These are phyloP conservation scores for Rhyacophila brunnea DNA, from an alignment of 1,140 invertebrate species.

Conservation along the genomic window DNA sequence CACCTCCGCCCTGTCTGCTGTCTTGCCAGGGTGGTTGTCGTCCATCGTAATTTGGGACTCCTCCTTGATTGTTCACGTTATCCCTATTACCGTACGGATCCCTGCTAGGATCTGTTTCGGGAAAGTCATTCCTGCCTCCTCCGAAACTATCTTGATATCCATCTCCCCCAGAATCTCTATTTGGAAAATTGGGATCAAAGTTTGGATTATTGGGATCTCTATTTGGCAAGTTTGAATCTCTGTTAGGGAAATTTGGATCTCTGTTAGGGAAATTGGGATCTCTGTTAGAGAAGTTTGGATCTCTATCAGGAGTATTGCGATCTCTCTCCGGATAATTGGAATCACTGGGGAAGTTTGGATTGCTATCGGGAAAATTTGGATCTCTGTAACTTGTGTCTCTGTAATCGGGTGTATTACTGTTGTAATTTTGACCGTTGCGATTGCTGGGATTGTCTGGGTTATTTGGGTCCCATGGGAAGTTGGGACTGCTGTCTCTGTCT, in stretches of 20 bases:
- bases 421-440: slow-evolving; percentile 19
- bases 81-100: slow-evolving; percentile 29
- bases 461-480: slow-evolving; percentile 13
- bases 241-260: slow-evolving; percentile 14
- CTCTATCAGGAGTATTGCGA: too few species aligned
- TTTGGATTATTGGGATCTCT: slow-evolving; percentile 14
- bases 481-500: slow-evolving; percentile 11
- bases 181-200: slow-evolving; percentile 26
- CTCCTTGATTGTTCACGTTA: slow-evolving; percentile 42
- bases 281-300: slow-evolving; percentile 36
- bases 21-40: slow-evolving; percentile 41
- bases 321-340: slow-evolving; percentile 11
- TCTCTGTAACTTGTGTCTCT: slow-evolving; percentile 23
- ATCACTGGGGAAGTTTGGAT: slow-evolving; percentile 36
- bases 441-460: slow-evolving; percentile 22
- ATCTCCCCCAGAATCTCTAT: slow-evolving; percentile 15
- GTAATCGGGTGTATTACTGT: slow-evolving; percentile 9
- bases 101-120: slow-evolving; percentile 12
- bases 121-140: slow-evolving; percentile 26
- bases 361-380: slow-evolving; percentile 32
- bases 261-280: slow-evolving; percentile 28
- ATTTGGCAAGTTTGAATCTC: slow-evolving; percentile 20
- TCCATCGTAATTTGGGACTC: slow-evolving; percentile 40
- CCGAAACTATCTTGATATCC: slow-evolving; percentile 17
- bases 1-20: slow-evolving; percentile 38